Percentiles rank a stretch among this genome's conserved stretches.
phyloP scores from a whole-genome alignment of 37 sponge, comb jelly and placozoan species.

The Theonella swinhoei region DNA sequence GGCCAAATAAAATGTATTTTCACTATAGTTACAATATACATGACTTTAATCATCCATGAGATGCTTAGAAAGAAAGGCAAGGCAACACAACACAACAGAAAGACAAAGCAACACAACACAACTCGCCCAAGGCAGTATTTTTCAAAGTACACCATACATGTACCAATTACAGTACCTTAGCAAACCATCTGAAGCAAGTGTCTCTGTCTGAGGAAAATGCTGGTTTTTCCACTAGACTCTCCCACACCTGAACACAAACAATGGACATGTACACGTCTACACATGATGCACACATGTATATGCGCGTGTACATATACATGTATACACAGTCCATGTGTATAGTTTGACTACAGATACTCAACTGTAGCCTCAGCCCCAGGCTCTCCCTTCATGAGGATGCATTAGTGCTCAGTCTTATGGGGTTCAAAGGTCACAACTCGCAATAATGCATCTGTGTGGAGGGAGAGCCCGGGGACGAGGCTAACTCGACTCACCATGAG shows the following conservation, averaged over 20 bases:
- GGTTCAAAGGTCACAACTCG: neutral
- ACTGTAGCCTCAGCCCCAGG: neutral
- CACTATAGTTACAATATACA: no score
- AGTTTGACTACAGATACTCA: no score
- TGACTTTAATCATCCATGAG: no score
- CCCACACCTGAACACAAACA: constrained; percentile 74
- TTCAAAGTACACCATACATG: neutral
- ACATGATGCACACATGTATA: no score
- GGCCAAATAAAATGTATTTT: no score
- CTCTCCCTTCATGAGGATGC: no score
- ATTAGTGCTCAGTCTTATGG: neutral
- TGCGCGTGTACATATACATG: constrained; percentile 3
- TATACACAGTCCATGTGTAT: constrained; percentile 9
- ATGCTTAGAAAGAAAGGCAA: no score
- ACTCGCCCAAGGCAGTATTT: no score
- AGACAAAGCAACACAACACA: neutral
- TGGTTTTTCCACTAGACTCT: constrained; percentile 70
- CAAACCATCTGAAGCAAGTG: constrained; percentile 91
- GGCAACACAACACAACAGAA: neutral
- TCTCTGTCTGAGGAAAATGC: constrained; percentile 80
- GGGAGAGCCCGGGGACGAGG: no score
- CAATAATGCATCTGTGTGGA: neutral
- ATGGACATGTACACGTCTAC: no score
- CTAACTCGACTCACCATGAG: constrained; percentile 74
- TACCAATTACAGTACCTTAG: constrained; percentile 60